Evolutionary conservation across 2,797 vertebrate species (phyloP), one percentile per base, ranked within the genome.

Genomic region (Babyrousa celebensis): DNA sequence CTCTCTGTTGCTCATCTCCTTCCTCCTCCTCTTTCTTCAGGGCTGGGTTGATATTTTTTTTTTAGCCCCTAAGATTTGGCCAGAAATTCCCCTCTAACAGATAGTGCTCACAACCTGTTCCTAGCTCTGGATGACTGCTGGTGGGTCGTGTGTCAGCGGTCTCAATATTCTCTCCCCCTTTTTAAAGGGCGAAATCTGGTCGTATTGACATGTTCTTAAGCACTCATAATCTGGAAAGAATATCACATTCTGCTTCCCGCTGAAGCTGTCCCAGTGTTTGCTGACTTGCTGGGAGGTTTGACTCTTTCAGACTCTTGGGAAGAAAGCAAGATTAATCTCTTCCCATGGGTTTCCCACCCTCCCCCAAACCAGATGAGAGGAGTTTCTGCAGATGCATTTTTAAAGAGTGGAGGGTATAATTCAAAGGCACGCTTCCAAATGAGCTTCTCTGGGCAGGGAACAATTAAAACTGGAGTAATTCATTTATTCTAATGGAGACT

Each of bases 381-480:
- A 87, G 36, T 94, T 92, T 79, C 60, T 70, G 78, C 75, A 52
- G 85, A 17, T 96, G 91, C 95, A 96, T 98, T 96, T 97, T 97
- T 80, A 97, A 97, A 89, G 82, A 92, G 92, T 94, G 70, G 48
- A 77, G 96, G 77, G 25, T 86, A 74, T 89, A 78, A 95, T 89
- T 96, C 85, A 94, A 95, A 97, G 89, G 67, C 74, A 93, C 32
- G n/a, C 89, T 65, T 89, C 79, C 93, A 95, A 97, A 90, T 74
- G 92, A 72, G 80, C 77, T 27, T 93, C 68, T n/a, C 63, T 6
- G 65, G 91, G 94, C 87, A 91, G n/a, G 94, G 86, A 91, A 95
- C 91, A 92, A 85, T 96, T 98, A 97, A 94, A 77, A 96, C 80
- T 63, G 52, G 68, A 85, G 87, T 72, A 92, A 95, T 96, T 95